Conservation (phyloP, 2,797 vertebrate species). For the Mus spretus region DNA sequence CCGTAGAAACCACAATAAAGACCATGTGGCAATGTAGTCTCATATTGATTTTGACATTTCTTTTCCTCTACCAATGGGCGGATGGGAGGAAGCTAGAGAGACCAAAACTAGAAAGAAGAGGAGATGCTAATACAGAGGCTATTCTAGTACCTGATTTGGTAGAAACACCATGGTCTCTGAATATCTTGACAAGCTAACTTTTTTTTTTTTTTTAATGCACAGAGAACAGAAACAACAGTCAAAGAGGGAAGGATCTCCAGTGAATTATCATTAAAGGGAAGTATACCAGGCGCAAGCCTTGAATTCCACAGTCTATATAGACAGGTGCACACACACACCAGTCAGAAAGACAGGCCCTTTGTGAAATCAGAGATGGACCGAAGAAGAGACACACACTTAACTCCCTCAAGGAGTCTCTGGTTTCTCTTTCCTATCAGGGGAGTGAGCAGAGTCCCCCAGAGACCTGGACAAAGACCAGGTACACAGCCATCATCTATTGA, state of each 20-base stretch:
- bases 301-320: neutral
- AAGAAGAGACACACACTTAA: no score
- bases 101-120: neutral
- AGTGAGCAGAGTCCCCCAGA: neutral
- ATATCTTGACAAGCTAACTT: conserved; percentile 44
- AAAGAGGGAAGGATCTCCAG: conserved; percentile 63
- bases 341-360: neutral
- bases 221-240: conserved; percentile 76
- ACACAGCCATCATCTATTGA: neutral
- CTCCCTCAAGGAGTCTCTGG: neutral
- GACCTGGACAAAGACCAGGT: neutral
- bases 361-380: neutral
- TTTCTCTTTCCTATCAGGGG: neutral
- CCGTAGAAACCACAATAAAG: conserved; percentile 89
- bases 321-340: neutral
- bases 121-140: conserved; percentile 36
- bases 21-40: conserved; percentile 89
- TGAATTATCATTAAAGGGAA: conserved; percentile 69
- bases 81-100: conserved; percentile 49
- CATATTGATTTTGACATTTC: conserved; percentile 89
- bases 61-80: conserved; percentile 68
- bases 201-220: conserved; percentile 5
- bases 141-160: conserved; percentile 53
- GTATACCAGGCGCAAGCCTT: neutral
- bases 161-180: conserved; percentile 51